Evolutionary conservation across 2,113 vertebrate genomes (phyloP).

Genomic region (Phrynosoma platyrhinos): DNA sequence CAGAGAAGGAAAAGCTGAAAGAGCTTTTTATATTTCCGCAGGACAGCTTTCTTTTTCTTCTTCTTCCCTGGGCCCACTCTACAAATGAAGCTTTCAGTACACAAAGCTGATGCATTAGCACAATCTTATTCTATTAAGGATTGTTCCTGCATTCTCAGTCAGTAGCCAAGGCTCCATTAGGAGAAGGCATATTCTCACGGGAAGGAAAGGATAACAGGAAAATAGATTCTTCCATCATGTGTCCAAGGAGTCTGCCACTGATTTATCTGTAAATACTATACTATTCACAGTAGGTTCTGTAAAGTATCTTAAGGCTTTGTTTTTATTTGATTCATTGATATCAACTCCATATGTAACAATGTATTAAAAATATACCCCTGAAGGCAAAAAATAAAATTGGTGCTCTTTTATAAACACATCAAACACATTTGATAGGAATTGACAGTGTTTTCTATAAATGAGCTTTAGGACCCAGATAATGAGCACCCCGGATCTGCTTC

Average conservation of each 20-base stretch:
- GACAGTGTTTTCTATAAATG: not conserved
- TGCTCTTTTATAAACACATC: conserved; percentile 8
- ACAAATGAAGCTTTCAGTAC: not conserved
- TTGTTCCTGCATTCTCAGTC: not conserved
- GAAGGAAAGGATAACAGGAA: not conserved
- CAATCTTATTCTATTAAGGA: not conserved
- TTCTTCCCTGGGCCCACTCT: not conserved
- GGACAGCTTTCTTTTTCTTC: not conserved
- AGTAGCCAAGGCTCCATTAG: too few species aligned
- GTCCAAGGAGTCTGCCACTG: not conserved
- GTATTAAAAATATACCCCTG: conserved; percentile 56
- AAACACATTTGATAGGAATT: not conserved
- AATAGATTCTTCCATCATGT: not conserved
- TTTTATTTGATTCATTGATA: conserved; percentile 68
- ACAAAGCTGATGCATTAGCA: not conserved
- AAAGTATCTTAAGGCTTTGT: not conserved
- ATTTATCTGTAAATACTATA: not conserved
- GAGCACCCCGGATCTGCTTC: not conserved
- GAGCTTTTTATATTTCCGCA: not conserved
- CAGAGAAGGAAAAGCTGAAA: not conserved
- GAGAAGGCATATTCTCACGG: rapidly evolving
- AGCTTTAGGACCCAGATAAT: not conserved
- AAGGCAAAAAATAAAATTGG: not conserved
- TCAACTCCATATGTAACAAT: conserved; percentile 34
- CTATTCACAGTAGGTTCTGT: not conserved